Evolutionary conservation across 2,888 invertebrate genomes (phyloP).

Genomic region (Allolobophora icterica): DNA sequence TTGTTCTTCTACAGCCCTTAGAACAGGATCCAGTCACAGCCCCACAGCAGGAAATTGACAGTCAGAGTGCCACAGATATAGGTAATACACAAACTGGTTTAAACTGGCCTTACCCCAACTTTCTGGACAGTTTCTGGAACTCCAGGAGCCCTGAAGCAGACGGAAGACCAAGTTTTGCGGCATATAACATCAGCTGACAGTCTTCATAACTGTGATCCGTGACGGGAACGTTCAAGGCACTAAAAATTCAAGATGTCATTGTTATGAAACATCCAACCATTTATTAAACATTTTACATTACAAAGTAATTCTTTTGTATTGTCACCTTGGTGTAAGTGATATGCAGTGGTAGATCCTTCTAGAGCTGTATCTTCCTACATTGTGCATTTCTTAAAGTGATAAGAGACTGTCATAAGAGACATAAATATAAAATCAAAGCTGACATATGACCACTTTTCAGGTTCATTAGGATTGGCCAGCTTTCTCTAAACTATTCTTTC

Average conservation of each 20-base stretch:
- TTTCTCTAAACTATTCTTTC: no score
- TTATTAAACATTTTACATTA: no score
- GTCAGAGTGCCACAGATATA: not conserved
- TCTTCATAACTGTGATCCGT: slow-evolving; percentile 92
- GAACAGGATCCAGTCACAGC: not conserved
- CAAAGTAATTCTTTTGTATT: not conserved
- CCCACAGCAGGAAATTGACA: not conserved
- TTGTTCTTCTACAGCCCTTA: not conserved
- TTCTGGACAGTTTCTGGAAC: slow-evolving; percentile 78
- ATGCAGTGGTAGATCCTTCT: not conserved
- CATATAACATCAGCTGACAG: slow-evolving; percentile 82
- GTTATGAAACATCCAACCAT: not conserved
- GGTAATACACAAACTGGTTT: not conserved
- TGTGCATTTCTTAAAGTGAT: not conserved
- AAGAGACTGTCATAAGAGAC: not conserved
- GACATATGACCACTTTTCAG: no score
- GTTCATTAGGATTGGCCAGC: no score
- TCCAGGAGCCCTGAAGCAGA: slow-evolving; percentile 78
- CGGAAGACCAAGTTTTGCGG: slow-evolving; percentile 80
- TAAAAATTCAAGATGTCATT: slow-evolving; percentile 62
- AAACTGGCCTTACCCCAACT: slow-evolving; percentile 73
- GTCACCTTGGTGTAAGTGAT: not conserved
- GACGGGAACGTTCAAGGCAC: slow-evolving; percentile 83
- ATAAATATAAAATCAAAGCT: not conserved
- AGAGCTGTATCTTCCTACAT: not conserved